Percentiles rank a stretch among this genome's conserved stretches.
Conservation (phyloP, 2,888 invertebrate genomes). For the Conus canariensis region DNA sequence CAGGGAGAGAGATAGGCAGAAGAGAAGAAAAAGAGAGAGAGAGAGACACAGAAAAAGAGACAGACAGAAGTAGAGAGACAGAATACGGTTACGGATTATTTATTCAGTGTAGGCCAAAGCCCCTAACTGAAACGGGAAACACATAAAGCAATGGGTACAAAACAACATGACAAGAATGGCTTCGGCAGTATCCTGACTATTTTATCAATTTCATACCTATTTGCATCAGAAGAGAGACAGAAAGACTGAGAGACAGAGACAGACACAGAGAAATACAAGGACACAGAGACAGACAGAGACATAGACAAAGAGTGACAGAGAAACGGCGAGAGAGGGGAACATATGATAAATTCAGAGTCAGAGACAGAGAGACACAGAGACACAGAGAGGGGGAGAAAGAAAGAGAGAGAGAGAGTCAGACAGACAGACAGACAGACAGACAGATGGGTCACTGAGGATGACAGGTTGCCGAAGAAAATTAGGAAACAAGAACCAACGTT, state of each 20-base stretch:
- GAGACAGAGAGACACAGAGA: not conserved
- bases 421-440: conserved; percentile 17
- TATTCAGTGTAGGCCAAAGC: too few relatives aligned
- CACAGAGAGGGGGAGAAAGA: not conserved
- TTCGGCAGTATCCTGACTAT: too few relatives aligned
- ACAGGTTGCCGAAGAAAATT: too few relatives aligned
- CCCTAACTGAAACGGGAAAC: too few relatives aligned
- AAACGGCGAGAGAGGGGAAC: not conserved
- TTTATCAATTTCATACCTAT: too few relatives aligned
- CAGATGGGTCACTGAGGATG: not conserved
- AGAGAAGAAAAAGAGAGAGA: not conserved
- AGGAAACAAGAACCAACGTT: too few relatives aligned
- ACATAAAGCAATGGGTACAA: too few relatives aligned
- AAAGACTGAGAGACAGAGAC: not conserved
- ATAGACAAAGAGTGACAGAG: not conserved
- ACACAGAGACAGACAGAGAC: not conserved
- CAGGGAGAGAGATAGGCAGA: not conserved
- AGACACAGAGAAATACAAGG: too few relatives aligned
- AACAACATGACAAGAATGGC: too few relatives aligned
- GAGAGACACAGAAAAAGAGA: not conserved
- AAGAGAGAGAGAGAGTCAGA: not conserved
- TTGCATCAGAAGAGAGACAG: too few relatives aligned
- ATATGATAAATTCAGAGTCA: not conserved
- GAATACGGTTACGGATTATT: too few relatives aligned
- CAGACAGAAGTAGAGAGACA: not conserved